A percentile compares a stretch with the other conserved stretches of the same genome.
phyloP scores from a whole-genome alignment of 2,888 invertebrate species.

The Sylvicola cinctus region DNA sequence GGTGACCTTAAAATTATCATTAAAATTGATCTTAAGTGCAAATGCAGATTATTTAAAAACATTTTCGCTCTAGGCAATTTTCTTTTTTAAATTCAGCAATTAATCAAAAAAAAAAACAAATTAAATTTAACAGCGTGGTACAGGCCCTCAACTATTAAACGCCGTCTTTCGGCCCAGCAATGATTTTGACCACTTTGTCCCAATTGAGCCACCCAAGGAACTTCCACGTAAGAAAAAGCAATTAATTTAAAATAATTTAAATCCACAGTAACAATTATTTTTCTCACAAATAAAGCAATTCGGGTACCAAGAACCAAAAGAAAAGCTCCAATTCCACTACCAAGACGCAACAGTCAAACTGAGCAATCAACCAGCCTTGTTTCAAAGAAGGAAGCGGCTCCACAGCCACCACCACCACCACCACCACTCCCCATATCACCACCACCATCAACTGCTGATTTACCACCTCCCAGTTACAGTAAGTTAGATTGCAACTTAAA shows the following conservation, averaged over 20 bases:
- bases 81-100: too few species aligned
- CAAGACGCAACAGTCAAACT: conserved; percentile 2
- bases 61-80: too few species aligned
- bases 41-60: too few species aligned
- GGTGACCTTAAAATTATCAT: too few species aligned
- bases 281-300: neutral
- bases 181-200: conserved; percentile 16
- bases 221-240: conserved; percentile 15
- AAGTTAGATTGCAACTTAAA: too few species aligned
- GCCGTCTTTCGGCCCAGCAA: conserved; percentile 18
- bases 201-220: conserved; percentile 14
- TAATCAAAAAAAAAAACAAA: too few species aligned
- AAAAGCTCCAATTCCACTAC: neutral
- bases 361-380: conserved; percentile 3
- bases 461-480: too few species aligned
- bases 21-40: too few species aligned
- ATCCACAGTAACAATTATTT: too few species aligned
- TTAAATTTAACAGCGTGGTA: too few species aligned
- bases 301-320: neutral
- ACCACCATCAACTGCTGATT: conserved; percentile 1
- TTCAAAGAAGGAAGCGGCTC: conserved; percentile 1
- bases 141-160: conserved; percentile 14
- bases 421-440: neutral
- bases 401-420: conserved; percentile 4
- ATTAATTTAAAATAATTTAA: neutral